Base-by-base conservation (phyloP, 2,888 invertebrate species). In the Drosophila falleni region DNA sequence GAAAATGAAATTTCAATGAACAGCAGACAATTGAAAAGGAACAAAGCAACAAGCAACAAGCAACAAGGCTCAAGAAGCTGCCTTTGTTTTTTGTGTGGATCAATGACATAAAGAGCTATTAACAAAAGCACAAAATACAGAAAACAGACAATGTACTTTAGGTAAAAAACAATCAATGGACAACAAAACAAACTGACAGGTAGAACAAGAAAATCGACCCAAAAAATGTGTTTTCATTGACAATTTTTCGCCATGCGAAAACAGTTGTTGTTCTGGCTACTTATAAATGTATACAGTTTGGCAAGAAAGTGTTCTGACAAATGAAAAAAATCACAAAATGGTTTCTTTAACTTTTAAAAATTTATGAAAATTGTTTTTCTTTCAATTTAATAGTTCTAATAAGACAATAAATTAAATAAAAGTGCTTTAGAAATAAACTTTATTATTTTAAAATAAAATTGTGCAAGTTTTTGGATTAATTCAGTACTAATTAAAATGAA, bases 81-180 rank as follows among this genome's bases (percentile, higher is more conserved):
- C 9, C 53, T 11, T 15, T 23, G 44, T 41, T 55, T 60, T 35
- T 56, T 37, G 53, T 37, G 51, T n/a, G 69, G 47, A 74, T 62
- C 74, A 77, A 78, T 79, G 75, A 42, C 70, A 79, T 29, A 74
- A 79, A 62, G 33, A 68, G 50, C 71, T 60, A 69, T 63, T 71
- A 56, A 58, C 56, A 61, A 62, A 50, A 59, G 44, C 53, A 55
- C 53, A 55, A 62, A 53, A 55, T 23, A 50, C 33, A 16, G n/a
- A 3, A 0, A 23, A 33, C 49, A 16, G 26, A 46, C 47, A 31
- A 55, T 15, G 33, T 56, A n/a, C n/a, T n/a, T n/a, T n/a, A 70
- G 71, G 64, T 73, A 71, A 73, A 71, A 73, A 82, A 81, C 86
- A 82, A 81, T 81, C 78, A 67, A 65, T 74, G 65, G 49, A 71